Conservation (phyloP, 2,113 vertebrate genomes). For the Promerops cafer region DNA sequence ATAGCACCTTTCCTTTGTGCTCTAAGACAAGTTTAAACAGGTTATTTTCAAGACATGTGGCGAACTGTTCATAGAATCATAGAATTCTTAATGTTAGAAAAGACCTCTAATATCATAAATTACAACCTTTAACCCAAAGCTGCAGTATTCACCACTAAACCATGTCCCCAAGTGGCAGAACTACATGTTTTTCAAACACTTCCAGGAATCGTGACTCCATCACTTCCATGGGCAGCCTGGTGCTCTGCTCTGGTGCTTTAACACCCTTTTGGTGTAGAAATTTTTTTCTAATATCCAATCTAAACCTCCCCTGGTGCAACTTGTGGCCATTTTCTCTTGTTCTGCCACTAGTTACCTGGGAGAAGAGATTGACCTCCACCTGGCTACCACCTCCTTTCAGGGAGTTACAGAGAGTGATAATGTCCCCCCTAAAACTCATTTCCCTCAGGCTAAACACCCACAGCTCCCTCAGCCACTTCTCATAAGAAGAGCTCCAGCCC, state of each 20-base stretch:
- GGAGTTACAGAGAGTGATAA: not conserved
- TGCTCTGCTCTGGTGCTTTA: not conserved
- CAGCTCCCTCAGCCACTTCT: not conserved
- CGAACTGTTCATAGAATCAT: not conserved
- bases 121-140: not conserved
- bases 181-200: not conserved
- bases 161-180: not conserved
- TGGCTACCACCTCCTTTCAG: not conserved
- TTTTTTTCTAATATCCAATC: not conserved
- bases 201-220: not conserved
- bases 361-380: fast-evolving
- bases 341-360: not conserved
- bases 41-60: not conserved
- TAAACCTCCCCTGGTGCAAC: not conserved
- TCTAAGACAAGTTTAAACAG: not conserved
- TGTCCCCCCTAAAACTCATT: not conserved
- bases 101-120: not conserved
- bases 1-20: not conserved
- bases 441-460: not conserved
- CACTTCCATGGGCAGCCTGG: too few relatives aligned
- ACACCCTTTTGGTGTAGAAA: too few relatives aligned
- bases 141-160: not conserved
- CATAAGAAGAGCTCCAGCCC: not conserved
- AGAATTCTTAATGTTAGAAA: not conserved
- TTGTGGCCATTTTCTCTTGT: not conserved